phyloP scores from a whole-genome alignment of 1,140 invertebrate species.

The Tachypleus tridentatus region DNA sequence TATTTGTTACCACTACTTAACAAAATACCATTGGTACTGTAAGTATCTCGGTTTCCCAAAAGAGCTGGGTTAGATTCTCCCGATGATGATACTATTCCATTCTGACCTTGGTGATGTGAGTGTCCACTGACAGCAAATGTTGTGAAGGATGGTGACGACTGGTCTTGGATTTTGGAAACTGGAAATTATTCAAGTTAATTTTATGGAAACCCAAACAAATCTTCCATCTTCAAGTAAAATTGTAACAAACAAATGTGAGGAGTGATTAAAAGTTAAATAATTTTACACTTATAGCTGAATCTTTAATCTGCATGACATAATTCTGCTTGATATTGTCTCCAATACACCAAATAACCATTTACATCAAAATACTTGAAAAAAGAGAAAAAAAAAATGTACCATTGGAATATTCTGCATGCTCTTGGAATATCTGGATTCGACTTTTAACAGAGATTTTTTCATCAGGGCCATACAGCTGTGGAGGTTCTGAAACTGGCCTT shows the following conservation, averaged over 20 bases:
- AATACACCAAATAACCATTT: constrained; percentile 5
- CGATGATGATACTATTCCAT: constrained; percentile 4
- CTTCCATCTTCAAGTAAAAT: neutral
- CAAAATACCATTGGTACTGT: constrained; percentile 12
- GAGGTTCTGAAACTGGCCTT: constrained; percentile 8
- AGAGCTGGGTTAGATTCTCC: constrained; percentile 7
- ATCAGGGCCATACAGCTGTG: neutral
- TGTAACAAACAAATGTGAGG: neutral
- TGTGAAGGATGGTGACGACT: neutral
- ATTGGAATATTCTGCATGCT: neutral
- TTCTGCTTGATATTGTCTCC: constrained; percentile 3
- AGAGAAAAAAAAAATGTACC: neutral
- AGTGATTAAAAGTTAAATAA: neutral
- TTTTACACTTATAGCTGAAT: neutral
- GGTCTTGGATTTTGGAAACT: neutral
- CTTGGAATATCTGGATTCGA: constrained; percentile 19
- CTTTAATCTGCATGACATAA: neutral
- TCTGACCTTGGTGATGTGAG: constrained; percentile 11
- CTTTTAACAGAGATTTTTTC: constrained; percentile 17
- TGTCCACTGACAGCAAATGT: neutral
- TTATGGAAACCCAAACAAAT: neutral
- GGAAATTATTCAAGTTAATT: neutral
- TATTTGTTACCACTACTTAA: neutral
- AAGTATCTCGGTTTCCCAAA: constrained; percentile 11
- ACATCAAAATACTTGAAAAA: constrained; percentile 6